Conservation (phyloP, 2,888 invertebrate genomes). For the Athetis lepigone region DNA sequence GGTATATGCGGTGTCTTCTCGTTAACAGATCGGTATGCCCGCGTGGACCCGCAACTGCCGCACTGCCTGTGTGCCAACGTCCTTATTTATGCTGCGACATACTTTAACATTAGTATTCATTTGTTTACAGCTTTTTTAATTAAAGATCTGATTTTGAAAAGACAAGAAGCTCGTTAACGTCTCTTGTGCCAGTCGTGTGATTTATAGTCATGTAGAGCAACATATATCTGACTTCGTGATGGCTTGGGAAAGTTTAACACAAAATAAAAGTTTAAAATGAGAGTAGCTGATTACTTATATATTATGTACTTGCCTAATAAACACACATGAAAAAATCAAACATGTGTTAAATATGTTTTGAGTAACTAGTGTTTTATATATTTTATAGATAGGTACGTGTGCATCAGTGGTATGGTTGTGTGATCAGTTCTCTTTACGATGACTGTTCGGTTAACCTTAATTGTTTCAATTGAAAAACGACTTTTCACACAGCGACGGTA, state of each 20-base stretch:
- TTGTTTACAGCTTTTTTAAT: constrained; percentile 78
- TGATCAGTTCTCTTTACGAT: constrained; percentile 39
- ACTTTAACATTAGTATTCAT: constrained; percentile 73
- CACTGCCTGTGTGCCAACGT: constrained; percentile 27
- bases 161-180: constrained; percentile 70
- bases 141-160: constrained; percentile 73
- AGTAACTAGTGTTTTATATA: not conserved
- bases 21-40: constrained; percentile 56
- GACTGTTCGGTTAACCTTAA: constrained; percentile 83
- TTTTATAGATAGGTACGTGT: not conserved
- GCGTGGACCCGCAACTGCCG: constrained; percentile 16
- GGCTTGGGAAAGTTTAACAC: not conserved
- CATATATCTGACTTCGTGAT: constrained; percentile 12
- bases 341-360: not conserved
- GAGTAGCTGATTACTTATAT: not conserved
- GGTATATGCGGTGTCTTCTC: constrained; percentile 70
- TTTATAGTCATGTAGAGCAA: constrained; percentile 24
- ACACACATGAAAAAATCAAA: not conserved
- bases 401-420: constrained; percentile 10
- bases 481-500: constrained; percentile 77
- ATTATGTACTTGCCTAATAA: not conserved
- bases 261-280: not conserved
- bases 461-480: constrained; percentile 88
- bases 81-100: constrained; percentile 55
- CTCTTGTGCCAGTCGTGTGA: constrained; percentile 58